These are phyloP conservation scores for Pyrocephalus nanus DNA, from an alignment of 2,797 vertebrate species.

Conservation along the genomic window DNA sequence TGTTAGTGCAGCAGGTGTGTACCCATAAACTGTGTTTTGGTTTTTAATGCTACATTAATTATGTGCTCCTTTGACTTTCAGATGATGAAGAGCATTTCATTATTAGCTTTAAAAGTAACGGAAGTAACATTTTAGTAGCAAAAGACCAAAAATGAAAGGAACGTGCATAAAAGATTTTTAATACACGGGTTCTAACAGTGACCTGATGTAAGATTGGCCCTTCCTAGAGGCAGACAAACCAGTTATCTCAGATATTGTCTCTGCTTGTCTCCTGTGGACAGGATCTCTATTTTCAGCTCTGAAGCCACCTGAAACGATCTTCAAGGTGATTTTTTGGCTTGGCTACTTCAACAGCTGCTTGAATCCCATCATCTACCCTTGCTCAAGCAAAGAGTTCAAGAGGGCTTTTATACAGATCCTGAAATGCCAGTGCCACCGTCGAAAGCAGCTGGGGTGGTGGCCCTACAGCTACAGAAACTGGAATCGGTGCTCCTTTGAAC, in stretches of 20 bases:
- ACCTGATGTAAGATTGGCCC: background rate
- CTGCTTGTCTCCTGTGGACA: conserved; percentile 66
- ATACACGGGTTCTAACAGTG: background rate
- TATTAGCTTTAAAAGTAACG: background rate
- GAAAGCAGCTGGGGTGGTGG: conserved; percentile 81
- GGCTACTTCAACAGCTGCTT: conserved; percentile 99
- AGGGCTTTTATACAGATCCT: conserved; percentile 94
- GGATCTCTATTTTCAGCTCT: conserved; percentile 89
- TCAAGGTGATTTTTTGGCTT: conserved; percentile 97
- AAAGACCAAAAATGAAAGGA: background rate
- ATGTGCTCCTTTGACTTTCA: background rate
- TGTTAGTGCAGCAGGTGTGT: background rate
- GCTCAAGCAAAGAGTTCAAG: conserved; percentile 97
- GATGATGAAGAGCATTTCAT: background rate
- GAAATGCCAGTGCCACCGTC: conserved; percentile 87
- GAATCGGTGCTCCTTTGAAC: conserved; percentile 82
- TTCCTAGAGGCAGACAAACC: background rate
- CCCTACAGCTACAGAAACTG: conserved; percentile 90
- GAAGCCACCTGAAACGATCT: conserved; percentile 87
- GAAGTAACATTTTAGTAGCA: background rate
- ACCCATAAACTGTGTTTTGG: background rate
- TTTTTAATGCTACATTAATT: background rate
- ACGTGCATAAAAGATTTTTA: background rate
- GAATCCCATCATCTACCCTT: conserved; percentile 98
- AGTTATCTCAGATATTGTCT: background rate